Evolutionary conservation across 2,888 invertebrate species (phyloP).

Genomic region (Cabera pusaria): DNA sequence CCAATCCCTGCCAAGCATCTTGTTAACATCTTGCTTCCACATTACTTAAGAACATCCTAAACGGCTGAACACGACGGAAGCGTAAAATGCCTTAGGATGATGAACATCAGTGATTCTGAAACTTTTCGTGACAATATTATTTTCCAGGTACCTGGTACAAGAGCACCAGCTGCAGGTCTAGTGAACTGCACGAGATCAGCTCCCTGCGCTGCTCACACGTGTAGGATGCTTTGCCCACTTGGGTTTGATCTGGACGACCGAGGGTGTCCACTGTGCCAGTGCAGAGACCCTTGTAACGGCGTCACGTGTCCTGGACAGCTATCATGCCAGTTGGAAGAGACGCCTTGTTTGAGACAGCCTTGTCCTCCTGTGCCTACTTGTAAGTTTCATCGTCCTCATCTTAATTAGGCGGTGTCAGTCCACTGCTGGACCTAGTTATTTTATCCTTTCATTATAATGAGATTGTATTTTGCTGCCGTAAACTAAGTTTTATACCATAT

Average conservation of each 20-base stretch:
- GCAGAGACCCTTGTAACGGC: conserved; percentile 90
- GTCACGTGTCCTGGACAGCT: conserved; percentile 90
- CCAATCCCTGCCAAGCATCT: too few species aligned
- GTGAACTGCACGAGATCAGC: conserved; percentile 88
- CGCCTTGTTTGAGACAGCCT: conserved; percentile 89
- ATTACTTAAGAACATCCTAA: too few species aligned
- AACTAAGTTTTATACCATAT: too few species aligned
- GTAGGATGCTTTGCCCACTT: conserved; percentile 93
- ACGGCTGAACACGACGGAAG: too few species aligned
- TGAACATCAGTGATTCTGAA: neutral
- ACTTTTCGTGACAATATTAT: too few species aligned
- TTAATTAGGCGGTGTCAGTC: too few species aligned
- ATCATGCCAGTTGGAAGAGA: conserved; percentile 90
- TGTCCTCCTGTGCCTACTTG: conserved; percentile 94
- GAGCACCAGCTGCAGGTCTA: conserved; percentile 84
- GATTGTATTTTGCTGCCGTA: too few species aligned
- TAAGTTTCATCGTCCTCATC: too few species aligned
- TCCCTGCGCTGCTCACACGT: conserved; percentile 90
- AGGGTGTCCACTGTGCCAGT: conserved; percentile 91
- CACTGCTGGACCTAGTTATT: too few species aligned
- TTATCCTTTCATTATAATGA: too few species aligned
- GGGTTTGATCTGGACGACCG: conserved; percentile 88
- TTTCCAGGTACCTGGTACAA: conserved; percentile 86
- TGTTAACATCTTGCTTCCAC: too few species aligned
- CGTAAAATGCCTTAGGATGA: too few species aligned